Evolutionary conservation across 2,888 invertebrate genomes (phyloP).

Genomic region (Punctoribates punctum): DNA sequence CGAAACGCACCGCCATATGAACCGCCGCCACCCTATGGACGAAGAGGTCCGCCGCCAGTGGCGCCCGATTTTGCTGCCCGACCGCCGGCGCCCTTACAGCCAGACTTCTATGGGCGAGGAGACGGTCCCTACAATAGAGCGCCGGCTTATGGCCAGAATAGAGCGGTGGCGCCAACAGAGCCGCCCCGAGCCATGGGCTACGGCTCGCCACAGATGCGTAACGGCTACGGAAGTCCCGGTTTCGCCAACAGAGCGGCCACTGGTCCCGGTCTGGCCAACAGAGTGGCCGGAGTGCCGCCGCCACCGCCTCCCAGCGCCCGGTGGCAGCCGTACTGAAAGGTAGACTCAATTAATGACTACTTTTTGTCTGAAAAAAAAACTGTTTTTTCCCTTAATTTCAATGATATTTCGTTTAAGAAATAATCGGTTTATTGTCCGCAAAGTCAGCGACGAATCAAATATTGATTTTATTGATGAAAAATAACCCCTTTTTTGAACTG

Average conservation of each 20-base stretch:
- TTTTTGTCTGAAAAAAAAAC: background rate
- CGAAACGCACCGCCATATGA: background rate
- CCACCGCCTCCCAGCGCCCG: background rate
- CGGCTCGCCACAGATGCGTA: background rate
- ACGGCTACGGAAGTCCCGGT: conserved; percentile 12
- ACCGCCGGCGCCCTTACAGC: background rate
- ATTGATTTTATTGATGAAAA: background rate
- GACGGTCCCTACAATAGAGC: background rate
- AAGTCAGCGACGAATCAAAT: too few relatives aligned
- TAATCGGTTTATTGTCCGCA: background rate
- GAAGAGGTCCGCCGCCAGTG: background rate
- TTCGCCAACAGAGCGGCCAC: background rate
- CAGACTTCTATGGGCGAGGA: background rate
- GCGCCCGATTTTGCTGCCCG: background rate
- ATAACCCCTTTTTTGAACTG: background rate
- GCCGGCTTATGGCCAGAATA: background rate
- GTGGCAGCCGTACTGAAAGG: conserved; percentile 38
- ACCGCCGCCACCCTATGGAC: background rate
- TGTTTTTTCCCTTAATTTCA: background rate
- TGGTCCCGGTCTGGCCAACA: background rate
- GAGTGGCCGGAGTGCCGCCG: background rate
- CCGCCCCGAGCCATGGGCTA: background rate
- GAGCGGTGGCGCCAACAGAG: background rate
- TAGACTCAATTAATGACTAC: background rate
- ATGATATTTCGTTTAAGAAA: background rate